Conservation (phyloP, 2,888 invertebrate species). For the Protodeltote pygarga region DNA sequence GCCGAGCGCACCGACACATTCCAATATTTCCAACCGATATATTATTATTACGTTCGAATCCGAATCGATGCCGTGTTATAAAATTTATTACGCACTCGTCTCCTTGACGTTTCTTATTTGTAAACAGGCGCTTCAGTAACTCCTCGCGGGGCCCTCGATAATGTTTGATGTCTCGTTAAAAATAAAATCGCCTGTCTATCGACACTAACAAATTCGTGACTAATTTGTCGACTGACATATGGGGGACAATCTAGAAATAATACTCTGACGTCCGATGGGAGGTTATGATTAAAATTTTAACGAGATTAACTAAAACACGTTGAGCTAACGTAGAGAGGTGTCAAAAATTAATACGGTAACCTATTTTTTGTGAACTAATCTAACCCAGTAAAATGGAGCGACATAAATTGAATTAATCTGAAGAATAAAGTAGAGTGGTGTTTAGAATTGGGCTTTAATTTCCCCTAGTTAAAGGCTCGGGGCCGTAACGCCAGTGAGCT, state of each 20-base stretch:
- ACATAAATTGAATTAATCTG: constrained; percentile 50
- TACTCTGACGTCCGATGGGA: constrained; percentile 66
- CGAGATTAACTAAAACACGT: constrained; percentile 68
- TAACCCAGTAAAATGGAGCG: constrained; percentile 40
- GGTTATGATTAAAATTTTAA: constrained; percentile 80
- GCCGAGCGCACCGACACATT: constrained; percentile 83
- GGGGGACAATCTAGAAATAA: constrained; percentile 76
- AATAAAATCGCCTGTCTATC: constrained; percentile 81
- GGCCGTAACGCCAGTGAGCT: constrained; percentile 64
- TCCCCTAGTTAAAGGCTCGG: constrained; percentile 57
- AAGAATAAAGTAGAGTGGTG: constrained; percentile 51
- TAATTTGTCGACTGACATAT: constrained; percentile 83
- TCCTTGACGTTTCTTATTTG: constrained; percentile 81
- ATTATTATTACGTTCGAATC: constrained; percentile 85
- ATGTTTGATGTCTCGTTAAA: constrained; percentile 86
- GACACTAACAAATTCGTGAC: constrained; percentile 81
- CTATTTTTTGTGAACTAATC: constrained; percentile 27
- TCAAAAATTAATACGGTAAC: constrained; percentile 50
- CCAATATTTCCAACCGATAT: constrained; percentile 84
- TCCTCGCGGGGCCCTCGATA: constrained; percentile 73
- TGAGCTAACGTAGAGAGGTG: constrained; percentile 32
- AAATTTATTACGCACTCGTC: constrained; percentile 86
- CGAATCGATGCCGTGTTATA: constrained; percentile 83
- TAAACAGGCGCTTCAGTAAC: constrained; percentile 83
- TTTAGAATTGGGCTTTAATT: constrained; percentile 55